A percentile compares a stretch with the other conserved stretches of the same genome.
phyloP scores from a whole-genome alignment of 2,113 vertebrate genomes.

The Brachyhypopomus occidentalis region DNA sequence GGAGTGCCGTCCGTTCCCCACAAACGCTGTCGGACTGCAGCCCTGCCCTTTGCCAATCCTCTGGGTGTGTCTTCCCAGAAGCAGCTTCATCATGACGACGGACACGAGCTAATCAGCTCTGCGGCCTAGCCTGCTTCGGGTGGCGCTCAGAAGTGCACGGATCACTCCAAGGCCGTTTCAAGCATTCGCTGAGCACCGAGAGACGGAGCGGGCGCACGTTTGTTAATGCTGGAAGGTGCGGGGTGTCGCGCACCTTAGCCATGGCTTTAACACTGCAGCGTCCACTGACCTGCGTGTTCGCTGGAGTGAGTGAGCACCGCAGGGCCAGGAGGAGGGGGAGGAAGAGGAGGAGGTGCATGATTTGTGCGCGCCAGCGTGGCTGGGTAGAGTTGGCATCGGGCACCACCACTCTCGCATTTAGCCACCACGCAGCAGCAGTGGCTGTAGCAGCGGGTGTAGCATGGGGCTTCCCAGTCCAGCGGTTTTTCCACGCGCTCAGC shows the following conservation, averaged over 20 bases:
- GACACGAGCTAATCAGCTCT: conserved; percentile 29
- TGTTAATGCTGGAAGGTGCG: background rate
- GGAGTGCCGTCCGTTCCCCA: conserved; percentile 14
- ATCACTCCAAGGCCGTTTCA: conserved; percentile 18
- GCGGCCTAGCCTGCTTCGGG: background rate
- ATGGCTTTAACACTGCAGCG: background rate
- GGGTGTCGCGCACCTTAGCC: background rate
- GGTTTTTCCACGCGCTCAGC: conserved; percentile 52
- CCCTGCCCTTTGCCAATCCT: conserved; percentile 24
- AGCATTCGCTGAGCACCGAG: background rate
- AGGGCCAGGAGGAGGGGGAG: background rate
- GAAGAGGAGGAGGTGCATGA: background rate
- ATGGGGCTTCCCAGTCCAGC: conserved; percentile 60
- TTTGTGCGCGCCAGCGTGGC: conserved; percentile 4
- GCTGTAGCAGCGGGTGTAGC: conserved; percentile 17
- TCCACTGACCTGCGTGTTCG: background rate
- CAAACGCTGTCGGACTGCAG: conserved; percentile 23
- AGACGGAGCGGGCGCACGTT: background rate
- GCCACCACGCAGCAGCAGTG: conserved; percentile 35
- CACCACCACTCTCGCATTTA: conserved; percentile 6
- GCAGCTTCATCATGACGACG: conserved; percentile 38
- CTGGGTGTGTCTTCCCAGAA: conserved; percentile 7
- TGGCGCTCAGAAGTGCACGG: conserved; percentile 39
- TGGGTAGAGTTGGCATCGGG: conserved; percentile 31
- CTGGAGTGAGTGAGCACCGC: conserved; percentile 3